Evolutionary conservation across 2,888 invertebrate species (phyloP).

Genomic region (Cataglyphis rosenhaueri): DNA sequence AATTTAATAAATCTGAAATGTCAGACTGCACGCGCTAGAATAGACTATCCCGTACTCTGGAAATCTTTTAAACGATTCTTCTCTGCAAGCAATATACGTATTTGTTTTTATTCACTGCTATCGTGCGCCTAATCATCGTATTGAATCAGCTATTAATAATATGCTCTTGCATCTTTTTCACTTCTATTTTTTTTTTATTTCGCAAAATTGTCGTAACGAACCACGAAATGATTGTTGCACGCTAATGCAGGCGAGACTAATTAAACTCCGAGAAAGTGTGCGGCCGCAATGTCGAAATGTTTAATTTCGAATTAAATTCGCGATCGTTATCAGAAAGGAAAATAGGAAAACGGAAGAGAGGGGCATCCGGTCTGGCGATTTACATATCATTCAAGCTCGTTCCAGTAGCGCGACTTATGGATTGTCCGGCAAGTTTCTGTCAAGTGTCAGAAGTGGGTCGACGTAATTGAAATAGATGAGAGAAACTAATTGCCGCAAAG

Average conservation of each 20-base stretch:
- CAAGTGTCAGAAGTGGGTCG: slow-evolving; percentile 39
- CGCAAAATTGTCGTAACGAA: slow-evolving; percentile 27
- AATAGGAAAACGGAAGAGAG: not conserved
- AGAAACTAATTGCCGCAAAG: slow-evolving; percentile 44
- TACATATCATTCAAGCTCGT: slow-evolving; percentile 22
- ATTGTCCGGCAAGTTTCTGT: slow-evolving; percentile 14
- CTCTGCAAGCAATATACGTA: slow-evolving; percentile 65
- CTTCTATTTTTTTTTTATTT: slow-evolving; percentile 12
- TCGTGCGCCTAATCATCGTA: slow-evolving; percentile 9
- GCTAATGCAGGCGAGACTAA: slow-evolving; percentile 33
- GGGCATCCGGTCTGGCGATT: not conserved
- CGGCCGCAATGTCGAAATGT: slow-evolving; percentile 22
- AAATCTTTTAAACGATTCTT: slow-evolving; percentile 66
- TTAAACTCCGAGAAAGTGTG: slow-evolving; percentile 28
- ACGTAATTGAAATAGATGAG: slow-evolving; percentile 58
- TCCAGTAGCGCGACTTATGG: slow-evolving; percentile 20
- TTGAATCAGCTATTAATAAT: slow-evolving; percentile 24
- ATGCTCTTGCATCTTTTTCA: not conserved
- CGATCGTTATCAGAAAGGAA: slow-evolving; percentile 23
- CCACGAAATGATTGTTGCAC: slow-evolving; percentile 3
- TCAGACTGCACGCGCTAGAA: slow-evolving; percentile 56
- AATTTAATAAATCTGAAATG: slow-evolving; percentile 76
- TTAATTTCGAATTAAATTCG: slow-evolving; percentile 18
- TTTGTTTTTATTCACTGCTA: slow-evolving; percentile 54
- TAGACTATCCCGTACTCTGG: slow-evolving; percentile 42